phyloP scores from a whole-genome alignment of 1,140 invertebrate genomes.

The Bombus balteatus region DNA sequence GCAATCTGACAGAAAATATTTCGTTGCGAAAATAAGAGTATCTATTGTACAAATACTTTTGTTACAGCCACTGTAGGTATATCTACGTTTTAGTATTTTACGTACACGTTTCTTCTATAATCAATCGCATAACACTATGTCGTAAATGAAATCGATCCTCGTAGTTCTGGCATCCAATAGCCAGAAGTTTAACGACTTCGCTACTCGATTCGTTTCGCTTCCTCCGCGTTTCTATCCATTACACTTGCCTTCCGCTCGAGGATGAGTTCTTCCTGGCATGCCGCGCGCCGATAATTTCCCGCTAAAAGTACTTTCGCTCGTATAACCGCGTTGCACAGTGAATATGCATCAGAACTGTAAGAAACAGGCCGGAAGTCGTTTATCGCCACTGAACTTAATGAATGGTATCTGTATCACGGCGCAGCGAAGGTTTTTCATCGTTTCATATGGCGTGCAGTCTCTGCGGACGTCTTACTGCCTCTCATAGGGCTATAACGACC shows the following conservation, averaged over 20 bases:
- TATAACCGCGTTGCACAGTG: neutral
- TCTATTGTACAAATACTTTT: too few relatives aligned
- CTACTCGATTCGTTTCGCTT: neutral
- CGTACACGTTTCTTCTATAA: too few relatives aligned
- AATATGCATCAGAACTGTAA: neutral
- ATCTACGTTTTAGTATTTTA: too few relatives aligned
- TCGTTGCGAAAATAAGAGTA: too few relatives aligned
- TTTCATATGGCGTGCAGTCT: neutral
- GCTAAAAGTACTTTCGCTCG: slow-evolving; percentile 1
- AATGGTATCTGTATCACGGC: slow-evolving; percentile 6
- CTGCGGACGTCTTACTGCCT: too few relatives aligned
- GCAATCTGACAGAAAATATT: too few relatives aligned
- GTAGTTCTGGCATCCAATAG: too few relatives aligned
- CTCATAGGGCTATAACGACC: too few relatives aligned
- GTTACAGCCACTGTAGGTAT: too few relatives aligned
- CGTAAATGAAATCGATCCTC: too few relatives aligned
- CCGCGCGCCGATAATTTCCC: neutral
- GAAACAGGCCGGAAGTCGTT: neutral
- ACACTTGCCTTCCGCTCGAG: neutral
- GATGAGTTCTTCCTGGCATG: neutral
- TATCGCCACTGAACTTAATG: neutral
- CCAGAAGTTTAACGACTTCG: too few relatives aligned
- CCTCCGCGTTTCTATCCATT: neutral
- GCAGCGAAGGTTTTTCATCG: neutral
- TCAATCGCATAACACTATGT: too few relatives aligned